phyloP scores from a whole-genome alignment of 1,140 invertebrate species.

The Cyrtorhinus lividipennis region DNA sequence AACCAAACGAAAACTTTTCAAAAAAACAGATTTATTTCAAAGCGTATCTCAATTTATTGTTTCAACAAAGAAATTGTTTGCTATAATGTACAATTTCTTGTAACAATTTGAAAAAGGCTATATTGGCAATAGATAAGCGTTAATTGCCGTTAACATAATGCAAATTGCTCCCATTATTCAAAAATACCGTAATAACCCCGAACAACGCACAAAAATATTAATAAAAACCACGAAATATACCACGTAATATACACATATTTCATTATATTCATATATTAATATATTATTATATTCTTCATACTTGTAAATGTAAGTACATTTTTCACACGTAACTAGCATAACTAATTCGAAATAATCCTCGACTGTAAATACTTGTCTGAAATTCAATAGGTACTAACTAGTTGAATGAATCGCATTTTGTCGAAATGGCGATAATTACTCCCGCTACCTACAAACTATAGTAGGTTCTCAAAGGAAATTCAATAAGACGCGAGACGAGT shows the following conservation, averaged over 20 bases:
- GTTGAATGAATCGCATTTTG: no score
- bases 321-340: no score
- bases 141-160: not conserved
- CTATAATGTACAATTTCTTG: conserved; percentile 1
- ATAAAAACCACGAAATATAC: not conserved
- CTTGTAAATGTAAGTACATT: no score
- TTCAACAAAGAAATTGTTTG: conserved; percentile 4
- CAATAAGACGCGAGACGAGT: no score
- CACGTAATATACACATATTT: not conserved
- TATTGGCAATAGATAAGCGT: not conserved
- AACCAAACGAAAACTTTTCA: not conserved
- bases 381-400: no score
- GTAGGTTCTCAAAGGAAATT: no score
- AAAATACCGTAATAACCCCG: not conserved
- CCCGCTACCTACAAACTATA: no score
- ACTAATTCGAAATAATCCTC: no score
- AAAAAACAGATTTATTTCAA: conserved; percentile 9
- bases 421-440: no score
- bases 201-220: not conserved
- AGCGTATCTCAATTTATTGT: conserved; percentile 6
- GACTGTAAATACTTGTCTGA: no score
- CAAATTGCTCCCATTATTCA: conserved; percentile 2
- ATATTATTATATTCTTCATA: not conserved
- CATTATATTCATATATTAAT: not conserved
- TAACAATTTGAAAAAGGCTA: not conserved